These are phyloP conservation scores for Philereme vetulata DNA, from an alignment of 2,888 invertebrate species.

Conservation along the genomic window DNA sequence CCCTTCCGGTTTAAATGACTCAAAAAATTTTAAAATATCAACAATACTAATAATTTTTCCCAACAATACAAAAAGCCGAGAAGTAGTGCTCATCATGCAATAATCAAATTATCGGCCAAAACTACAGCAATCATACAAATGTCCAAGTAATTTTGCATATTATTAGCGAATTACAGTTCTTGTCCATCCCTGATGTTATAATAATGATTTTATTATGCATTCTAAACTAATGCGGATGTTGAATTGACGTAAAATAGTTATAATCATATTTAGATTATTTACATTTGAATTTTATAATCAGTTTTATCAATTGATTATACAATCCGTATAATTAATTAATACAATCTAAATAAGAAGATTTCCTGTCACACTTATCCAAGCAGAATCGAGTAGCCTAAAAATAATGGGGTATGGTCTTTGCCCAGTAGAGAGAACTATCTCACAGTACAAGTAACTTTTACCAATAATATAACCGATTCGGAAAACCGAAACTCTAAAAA, in stretches of 20 bases:
- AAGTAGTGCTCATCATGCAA: slow-evolving; percentile 3
- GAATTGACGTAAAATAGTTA: not conserved
- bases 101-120: slow-evolving; percentile 21
- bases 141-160: slow-evolving; percentile 24
- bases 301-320: no score
- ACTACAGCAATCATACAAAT: slow-evolving; percentile 24
- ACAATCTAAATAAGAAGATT: no score
- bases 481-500: no score
- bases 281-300: not conserved
- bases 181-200: slow-evolving; percentile 31
- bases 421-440: no score
- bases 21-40: no score
- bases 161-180: slow-evolving; percentile 21
- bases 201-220: slow-evolving; percentile 33
- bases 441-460: no score
- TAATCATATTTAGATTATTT: not conserved
- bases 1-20: no score
- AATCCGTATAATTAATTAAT: no score
- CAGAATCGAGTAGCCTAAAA: no score
- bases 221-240: slow-evolving; percentile 27
- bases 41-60: not conserved
- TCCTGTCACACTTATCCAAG: no score
- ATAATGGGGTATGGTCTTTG: no score
- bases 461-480: no score
- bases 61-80: slow-evolving; percentile 7